A percentile compares a stretch with the other conserved stretches of the same genome.
phyloP scores from a whole-genome alignment of 2,113 vertebrate genomes.

The Cariama cristata region DNA sequence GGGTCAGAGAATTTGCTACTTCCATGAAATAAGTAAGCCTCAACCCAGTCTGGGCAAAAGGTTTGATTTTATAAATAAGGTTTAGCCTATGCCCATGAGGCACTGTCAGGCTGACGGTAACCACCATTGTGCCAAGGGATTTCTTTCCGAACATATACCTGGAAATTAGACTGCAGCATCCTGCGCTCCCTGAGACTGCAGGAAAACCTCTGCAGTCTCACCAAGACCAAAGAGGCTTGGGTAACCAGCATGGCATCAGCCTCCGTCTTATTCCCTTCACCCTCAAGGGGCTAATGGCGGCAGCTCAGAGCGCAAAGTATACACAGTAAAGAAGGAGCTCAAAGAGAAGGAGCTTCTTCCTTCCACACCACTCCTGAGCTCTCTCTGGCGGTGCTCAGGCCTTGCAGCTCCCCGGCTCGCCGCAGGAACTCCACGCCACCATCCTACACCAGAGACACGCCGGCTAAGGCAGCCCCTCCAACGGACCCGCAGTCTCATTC shows the following conservation, averaged over 20 bases:
- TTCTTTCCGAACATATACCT: neutral
- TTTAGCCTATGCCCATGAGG: neutral
- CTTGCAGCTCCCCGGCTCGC: neutral
- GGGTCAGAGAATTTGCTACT: neutral
- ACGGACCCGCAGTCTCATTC: neutral
- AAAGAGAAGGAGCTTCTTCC: neutral
- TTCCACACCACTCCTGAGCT: neutral
- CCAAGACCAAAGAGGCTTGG: neutral
- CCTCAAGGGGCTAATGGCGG: neutral
- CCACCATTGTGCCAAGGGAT: neutral
- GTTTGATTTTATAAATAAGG: neutral
- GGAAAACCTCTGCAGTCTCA: neutral
- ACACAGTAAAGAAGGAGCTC: neutral
- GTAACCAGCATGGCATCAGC: neutral
- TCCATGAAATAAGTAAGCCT: neutral
- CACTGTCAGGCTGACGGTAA: accelerated
- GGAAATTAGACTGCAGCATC: neutral
- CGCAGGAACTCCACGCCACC: neutral
- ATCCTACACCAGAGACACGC: neutral
- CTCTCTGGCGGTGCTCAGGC: neutral
- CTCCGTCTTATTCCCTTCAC: accelerated
- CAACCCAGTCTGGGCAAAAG: neutral
- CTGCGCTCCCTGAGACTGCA: neutral
- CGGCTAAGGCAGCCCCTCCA: neutral
- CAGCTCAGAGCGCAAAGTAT: neutral